Evolutionary conservation across 2,113 vertebrate genomes (phyloP), one percentile per base, ranked within the genome.

Genomic region (Paracanthobrama guichenoti): DNA sequence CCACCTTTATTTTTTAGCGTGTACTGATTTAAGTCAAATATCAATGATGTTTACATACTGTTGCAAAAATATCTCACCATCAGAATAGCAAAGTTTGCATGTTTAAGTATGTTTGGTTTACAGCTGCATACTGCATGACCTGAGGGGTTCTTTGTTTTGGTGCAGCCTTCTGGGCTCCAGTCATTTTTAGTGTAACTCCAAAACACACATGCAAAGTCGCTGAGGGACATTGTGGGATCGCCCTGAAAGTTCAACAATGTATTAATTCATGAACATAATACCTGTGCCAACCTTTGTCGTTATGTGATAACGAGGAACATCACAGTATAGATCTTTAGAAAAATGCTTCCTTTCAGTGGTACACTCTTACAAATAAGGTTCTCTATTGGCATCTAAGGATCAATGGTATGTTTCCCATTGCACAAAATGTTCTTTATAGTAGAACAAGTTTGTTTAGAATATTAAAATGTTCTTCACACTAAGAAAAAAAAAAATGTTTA

Each of bases 21-120:
- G 26, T 31, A n/a, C 24, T 48, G 14, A 24, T 44, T 71, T 13
- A n/a, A 46, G 10, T 72, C 11, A 44, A n/a, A 44, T 44, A 66
- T 59, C 16, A 74, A 74, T 50, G 24, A 20, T n/a, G 39, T 26
- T 79, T 20, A 57, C 10, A 79, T 62, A 6, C 2, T 24, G 16
- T 35, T 67, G 18, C 16, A 39, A 35, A 67, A 22, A 35, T 31
- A 4, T 11, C 91, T 91, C 91, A 93, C 94, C 93, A 95, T 94
- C 57, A 95, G 88, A 42, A 94, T 83, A 22, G 93, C 93, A 69
- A 95, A 96, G 88, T 94, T 93, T 46, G 91, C 94, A 4, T 20
- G 11, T 6, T 55, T 6, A 2, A 14, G 0, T n/a, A n/a, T n/a
- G 3, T 0, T 77, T 39, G 95, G 92, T 73, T 93, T 91, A 73